Evolutionary conservation across 2,797 vertebrate species (phyloP).

Genomic region (Distichodus sexfasciatus): DNA sequence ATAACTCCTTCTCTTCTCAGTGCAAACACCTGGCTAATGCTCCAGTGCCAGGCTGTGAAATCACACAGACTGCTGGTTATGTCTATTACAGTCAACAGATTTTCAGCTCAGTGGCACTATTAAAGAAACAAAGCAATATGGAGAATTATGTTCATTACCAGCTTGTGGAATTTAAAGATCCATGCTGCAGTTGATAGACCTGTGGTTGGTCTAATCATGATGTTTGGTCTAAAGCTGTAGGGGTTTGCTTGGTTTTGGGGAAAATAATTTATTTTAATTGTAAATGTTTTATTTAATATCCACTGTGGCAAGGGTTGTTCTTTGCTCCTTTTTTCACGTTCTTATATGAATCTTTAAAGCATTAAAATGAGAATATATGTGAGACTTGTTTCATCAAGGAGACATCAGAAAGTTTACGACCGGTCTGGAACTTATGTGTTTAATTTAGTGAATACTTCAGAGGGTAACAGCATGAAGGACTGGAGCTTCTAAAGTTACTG

Average conservation of each 20-base stretch:
- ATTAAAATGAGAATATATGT: slow-evolving; percentile 26
- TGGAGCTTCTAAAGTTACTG: slow-evolving; percentile 37
- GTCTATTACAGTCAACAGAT: slow-evolving; percentile 4
- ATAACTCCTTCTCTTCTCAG: background rate
- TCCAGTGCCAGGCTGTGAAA: slow-evolving; percentile 29
- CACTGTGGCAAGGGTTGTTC: no score
- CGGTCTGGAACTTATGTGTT: slow-evolving; percentile 54
- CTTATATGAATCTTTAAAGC: slow-evolving; percentile 6
- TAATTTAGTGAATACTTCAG: slow-evolving; percentile 62
- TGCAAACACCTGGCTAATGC: slow-evolving; percentile 42
- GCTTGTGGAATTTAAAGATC: background rate
- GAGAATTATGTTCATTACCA: background rate
- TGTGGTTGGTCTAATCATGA: background rate
- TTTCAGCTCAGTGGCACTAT: background rate
- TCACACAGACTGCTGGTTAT: slow-evolving; percentile 2
- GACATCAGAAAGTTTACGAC: slow-evolving; percentile 28
- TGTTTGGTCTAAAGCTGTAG: background rate
- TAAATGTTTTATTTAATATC: no score
- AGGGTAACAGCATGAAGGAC: slow-evolving; percentile 55
- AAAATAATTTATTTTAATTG: no score
- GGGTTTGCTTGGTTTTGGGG: background rate
- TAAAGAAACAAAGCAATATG: background rate
- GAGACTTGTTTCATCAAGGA: slow-evolving; percentile 16
- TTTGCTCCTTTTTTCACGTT: no score
- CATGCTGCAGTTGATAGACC: background rate